These are phyloP conservation scores for Lanistes nyassanus DNA, from an alignment of 1,140 invertebrate species.

Conservation along the genomic window DNA sequence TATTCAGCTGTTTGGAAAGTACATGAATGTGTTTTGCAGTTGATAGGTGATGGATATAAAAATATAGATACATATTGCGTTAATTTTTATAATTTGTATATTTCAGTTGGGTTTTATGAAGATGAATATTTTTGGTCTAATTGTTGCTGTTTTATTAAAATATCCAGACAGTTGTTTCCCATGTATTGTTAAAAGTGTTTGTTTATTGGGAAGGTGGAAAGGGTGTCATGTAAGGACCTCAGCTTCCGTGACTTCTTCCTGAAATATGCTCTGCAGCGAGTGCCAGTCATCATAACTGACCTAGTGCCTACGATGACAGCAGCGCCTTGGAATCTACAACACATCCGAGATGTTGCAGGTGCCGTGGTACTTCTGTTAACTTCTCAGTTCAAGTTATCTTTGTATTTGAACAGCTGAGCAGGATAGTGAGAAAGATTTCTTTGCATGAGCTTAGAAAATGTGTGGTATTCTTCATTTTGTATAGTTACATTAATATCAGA, in stretches of 20 bases:
- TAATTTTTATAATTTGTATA: too few species aligned
- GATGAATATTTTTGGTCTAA: too few species aligned
- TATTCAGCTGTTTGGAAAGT: too few species aligned
- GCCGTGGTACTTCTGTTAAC: background rate
- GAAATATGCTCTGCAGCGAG: slow-evolving; percentile 40
- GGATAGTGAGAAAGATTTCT: too few species aligned
- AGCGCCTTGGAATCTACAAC: slow-evolving; percentile 43
- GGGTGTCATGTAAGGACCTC: slow-evolving; percentile 35
- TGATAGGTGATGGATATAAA: too few species aligned
- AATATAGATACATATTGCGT: too few species aligned
- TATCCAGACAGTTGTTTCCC: too few species aligned
- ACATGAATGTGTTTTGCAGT: too few species aligned
- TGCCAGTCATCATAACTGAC: slow-evolving; percentile 53
- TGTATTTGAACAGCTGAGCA: background rate
- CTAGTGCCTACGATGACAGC: slow-evolving; percentile 41
- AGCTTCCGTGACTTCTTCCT: slow-evolving; percentile 41
- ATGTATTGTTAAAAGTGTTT: background rate
- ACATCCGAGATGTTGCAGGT: slow-evolving; percentile 50
- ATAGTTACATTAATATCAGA: too few species aligned
- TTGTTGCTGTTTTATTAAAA: too few species aligned
- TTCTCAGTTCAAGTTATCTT: background rate
- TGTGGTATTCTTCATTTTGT: too few species aligned
- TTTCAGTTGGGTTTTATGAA: too few species aligned
- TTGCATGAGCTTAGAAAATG: background rate
- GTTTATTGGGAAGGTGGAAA: slow-evolving; percentile 37